A percentile compares a stretch with the other conserved stretches of the same genome.
Conservation (phyloP, 2,113 vertebrate genomes). For the Rhea pennata region DNA sequence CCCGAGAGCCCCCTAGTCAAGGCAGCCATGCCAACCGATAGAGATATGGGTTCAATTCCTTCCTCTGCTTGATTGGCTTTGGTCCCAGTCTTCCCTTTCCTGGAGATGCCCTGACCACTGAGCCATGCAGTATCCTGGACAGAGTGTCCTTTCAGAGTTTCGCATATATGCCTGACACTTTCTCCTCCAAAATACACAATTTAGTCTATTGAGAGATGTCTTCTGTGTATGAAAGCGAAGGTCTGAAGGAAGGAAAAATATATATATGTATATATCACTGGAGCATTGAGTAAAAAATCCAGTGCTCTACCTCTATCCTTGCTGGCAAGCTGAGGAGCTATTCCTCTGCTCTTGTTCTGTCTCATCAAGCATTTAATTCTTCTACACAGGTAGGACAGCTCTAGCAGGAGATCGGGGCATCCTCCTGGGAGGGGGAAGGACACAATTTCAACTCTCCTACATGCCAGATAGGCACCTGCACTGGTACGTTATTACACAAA, state of each 20-base stretch:
- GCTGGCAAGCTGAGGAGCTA: not conserved
- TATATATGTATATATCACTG: not conserved
- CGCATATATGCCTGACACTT: not conserved
- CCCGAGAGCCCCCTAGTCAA: accelerated
- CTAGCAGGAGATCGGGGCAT: not conserved
- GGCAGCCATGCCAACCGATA: accelerated
- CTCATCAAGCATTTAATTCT: not conserved
- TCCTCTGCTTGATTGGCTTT: not conserved
- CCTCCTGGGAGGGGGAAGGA: not conserved
- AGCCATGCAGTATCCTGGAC: not conserved
- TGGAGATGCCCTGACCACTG: not conserved
- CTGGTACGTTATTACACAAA: not conserved
- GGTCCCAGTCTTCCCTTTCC: not conserved
- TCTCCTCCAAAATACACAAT: not conserved
- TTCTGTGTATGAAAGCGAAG: not conserved
- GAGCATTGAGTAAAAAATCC: not conserved
- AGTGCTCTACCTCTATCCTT: not conserved
- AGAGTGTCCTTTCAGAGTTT: not conserved
- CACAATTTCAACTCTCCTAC: not conserved
- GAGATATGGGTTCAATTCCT: accelerated
- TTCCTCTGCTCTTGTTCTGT: not conserved
- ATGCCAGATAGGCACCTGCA: not conserved
- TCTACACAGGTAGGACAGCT: not conserved
- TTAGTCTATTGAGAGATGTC: not conserved
- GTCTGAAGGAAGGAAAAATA: not conserved